Evolutionary conservation across 1,140 invertebrate genomes (phyloP), one percentile per base, ranked within the genome.

Genomic region (Trissolcus basalis): DNA sequence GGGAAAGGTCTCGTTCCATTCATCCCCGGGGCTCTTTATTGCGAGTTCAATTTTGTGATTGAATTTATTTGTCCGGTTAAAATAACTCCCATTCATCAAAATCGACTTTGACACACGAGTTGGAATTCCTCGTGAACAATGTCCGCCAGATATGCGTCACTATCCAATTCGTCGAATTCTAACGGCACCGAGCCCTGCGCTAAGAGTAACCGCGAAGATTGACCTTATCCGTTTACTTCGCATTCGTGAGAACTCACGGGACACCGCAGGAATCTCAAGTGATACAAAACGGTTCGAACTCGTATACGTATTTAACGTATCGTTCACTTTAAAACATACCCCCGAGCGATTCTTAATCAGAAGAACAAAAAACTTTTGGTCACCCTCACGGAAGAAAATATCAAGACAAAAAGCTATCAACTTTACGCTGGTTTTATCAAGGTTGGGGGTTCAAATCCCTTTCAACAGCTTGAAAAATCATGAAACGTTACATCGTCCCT

Each of bases 191-290:
- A 63, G 45, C 11, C 1, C 3, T 7, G 11, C 4, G 8, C 32
- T 36, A n/a, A 8, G 41, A 58, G n/a, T 9, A 58, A 47, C 48
- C 33, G 19, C 43, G 8, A 49, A 48, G 54, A 53, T 43, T 43
- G 19, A 54, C 53, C 47, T 33, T 16, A 10, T 8, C 39, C 1
- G 35, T 45, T 39, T 65, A 61, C 55, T 73, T 60, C 65, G 49
- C 61, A 73, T 73, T 65, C 55, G 49, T 55, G 27, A 61, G 70
- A 50, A 60, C 43, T 59, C 48, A 16, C 55, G 35, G 41, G 48
- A 64, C 54, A 47, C 55, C 60, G 11, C 53, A 51, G 44, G 51
- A 61, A 71, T 71, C 49, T 35, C 9, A 27, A 36, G 35, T 11
- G 9, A 51, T 60, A 54, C 53, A 71, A 63, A 53, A 61, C 35